Evolutionary conservation across 2,113 vertebrate species (phyloP).

Genomic region (Pelodiscus sinensis): DNA sequence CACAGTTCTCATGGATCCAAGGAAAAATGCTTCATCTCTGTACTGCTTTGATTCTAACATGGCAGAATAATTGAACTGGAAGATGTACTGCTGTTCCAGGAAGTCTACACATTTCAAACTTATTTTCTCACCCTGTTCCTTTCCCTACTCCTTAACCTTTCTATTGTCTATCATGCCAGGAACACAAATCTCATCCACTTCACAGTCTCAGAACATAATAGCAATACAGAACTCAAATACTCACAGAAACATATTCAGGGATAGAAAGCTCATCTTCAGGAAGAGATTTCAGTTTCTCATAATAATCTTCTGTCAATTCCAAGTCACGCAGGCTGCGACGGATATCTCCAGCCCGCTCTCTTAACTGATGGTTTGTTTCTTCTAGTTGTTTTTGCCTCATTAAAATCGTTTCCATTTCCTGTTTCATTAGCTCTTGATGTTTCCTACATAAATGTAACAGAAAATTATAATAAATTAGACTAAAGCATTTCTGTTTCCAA

Average conservation of each 20-base stretch:
- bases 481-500: neutral
- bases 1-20: neutral
- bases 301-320: slow-evolving; percentile 88
- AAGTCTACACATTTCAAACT: neutral
- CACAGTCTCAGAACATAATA: neutral
- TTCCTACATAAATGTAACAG: slow-evolving; percentile 80
- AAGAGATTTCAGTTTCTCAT: slow-evolving; percentile 84
- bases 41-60: neutral
- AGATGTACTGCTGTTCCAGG: neutral
- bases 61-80: neutral
- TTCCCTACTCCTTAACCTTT: neutral
- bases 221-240: slow-evolving; percentile 36
- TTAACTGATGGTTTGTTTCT: slow-evolving; percentile 90
- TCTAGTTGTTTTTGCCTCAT: slow-evolving; percentile 93
- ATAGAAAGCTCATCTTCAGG: slow-evolving; percentile 93
- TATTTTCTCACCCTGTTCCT: neutral
- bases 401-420: slow-evolving; percentile 94
- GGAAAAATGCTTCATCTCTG: neutral
- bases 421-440: slow-evolving; percentile 91
- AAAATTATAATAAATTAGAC: neutral
- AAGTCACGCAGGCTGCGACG: slow-evolving; percentile 88
- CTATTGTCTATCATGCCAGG: neutral
- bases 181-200: neutral
- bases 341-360: slow-evolving; percentile 90
- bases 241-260: slow-evolving; percentile 94